Evolutionary conservation across 1,140 invertebrate genomes (phyloP).

Genomic region (Zophobas atratus): DNA sequence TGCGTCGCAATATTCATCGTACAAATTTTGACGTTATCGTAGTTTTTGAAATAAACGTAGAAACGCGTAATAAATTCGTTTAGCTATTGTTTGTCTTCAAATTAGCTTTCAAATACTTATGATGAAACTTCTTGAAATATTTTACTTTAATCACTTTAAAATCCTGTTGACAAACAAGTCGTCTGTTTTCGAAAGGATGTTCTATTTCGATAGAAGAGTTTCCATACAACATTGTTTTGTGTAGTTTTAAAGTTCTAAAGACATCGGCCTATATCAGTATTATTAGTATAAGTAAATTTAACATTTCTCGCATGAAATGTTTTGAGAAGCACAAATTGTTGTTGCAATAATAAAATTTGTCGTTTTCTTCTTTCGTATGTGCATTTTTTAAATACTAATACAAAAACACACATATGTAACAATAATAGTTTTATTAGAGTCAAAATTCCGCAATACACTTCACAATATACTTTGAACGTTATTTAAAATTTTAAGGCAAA

Average conservation of each 20-base stretch:
- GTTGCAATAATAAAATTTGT: too few relatives aligned
- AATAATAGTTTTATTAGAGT: slow-evolving; percentile 24
- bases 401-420: neutral
- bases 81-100: too few relatives aligned
- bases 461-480: slow-evolving; percentile 19
- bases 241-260: neutral
- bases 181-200: neutral
- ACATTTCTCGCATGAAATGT: too few relatives aligned
- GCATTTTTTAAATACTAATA: neutral
- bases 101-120: neutral
- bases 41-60: neutral
- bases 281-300: neutral
- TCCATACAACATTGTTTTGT: neutral
- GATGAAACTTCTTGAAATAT: neutral
- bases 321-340: too few relatives aligned
- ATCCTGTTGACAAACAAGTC: neutral
- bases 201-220: neutral
- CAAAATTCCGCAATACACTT: slow-evolving; percentile 34
- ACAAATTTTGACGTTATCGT: slow-evolving; percentile 5
- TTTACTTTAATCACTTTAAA: neutral
- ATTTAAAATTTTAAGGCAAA: slow-evolving; percentile 33
- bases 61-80: neutral
- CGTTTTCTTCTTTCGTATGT: neutral
- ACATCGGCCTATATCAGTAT: slow-evolving; percentile 46
- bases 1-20: neutral